Conservation (phyloP, 2,888 invertebrate species). For the Macrosoma leucophasiata region DNA sequence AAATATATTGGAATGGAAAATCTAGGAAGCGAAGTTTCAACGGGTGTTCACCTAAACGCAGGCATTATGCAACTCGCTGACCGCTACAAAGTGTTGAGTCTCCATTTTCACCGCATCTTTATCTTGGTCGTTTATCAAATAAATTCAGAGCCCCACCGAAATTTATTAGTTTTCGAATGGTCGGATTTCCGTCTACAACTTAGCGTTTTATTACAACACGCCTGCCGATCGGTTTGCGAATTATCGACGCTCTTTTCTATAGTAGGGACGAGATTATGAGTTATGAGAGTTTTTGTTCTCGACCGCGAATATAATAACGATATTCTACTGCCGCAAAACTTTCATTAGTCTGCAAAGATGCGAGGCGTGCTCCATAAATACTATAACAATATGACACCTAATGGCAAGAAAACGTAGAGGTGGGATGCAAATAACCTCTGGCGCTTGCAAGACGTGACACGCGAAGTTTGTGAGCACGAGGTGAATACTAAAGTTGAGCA, state of each 20-base stretch:
- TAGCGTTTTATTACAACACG: constrained; percentile 48
- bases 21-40: no score
- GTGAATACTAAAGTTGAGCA: constrained; percentile 5
- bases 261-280: constrained; percentile 32
- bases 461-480: constrained; percentile 2
- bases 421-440: constrained; percentile 5
- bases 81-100: constrained; percentile 38
- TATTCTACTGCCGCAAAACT: neutral
- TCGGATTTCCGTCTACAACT: constrained; percentile 51
- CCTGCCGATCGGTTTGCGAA: constrained; percentile 39
- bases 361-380: neutral
- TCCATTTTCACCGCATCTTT: constrained; percentile 45
- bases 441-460: constrained; percentile 22
- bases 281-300: constrained; percentile 19
- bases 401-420: neutral
- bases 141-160: constrained; percentile 61
- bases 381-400: neutral
- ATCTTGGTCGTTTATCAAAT: constrained; percentile 66
- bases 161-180: constrained; percentile 67
- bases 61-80: no score
- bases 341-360: neutral
- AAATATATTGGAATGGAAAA: no score
- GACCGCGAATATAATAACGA: no score
- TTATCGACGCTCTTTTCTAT: constrained; percentile 39
- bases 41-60: no score